Evolutionary conservation across 1,140 invertebrate species (phyloP).

Genomic region (Brachionus rubens): DNA sequence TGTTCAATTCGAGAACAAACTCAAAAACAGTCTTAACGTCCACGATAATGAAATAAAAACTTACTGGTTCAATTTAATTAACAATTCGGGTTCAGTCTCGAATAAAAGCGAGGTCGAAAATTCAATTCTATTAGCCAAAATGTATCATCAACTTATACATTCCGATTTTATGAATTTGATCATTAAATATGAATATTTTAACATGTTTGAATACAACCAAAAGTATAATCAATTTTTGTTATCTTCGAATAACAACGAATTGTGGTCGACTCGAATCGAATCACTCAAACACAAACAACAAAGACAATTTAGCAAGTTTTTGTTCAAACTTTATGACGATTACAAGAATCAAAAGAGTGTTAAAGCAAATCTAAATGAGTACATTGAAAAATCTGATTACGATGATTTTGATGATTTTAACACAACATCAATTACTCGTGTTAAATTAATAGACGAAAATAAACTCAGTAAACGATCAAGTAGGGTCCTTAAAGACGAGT

Average conservation of each 20-base stretch:
- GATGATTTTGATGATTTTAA: conserved; percentile 8
- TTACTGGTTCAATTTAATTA: not conserved
- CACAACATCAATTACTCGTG: not conserved
- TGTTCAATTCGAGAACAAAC: conserved; percentile 3
- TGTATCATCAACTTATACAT: conserved; percentile 34
- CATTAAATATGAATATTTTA: not conserved
- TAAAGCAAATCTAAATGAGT: conserved; percentile 1
- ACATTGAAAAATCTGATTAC: not conserved
- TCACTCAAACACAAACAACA: conserved; percentile 25
- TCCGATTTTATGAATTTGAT: conserved; percentile 43
- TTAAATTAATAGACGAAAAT: conserved; percentile 2
- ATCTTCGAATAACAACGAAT: not conserved
- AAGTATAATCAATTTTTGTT: conserved; percentile 33
- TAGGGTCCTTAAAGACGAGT: not conserved
- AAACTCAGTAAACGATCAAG: not conserved
- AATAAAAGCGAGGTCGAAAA: conserved; percentile 20
- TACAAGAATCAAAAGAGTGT: not conserved
- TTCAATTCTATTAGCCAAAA: conserved; percentile 18
- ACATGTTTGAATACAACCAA: conserved; percentile 23
- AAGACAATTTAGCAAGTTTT: conserved; percentile 15
- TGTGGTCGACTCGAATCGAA: not conserved
- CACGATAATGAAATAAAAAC: not conserved
- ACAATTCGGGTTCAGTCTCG: not conserved
- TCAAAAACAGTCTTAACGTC: not conserved
- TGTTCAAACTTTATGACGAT: conserved; percentile 30